Conservation (phyloP, 2,113 vertebrate genomes). For the Paratilapia polleni region DNA sequence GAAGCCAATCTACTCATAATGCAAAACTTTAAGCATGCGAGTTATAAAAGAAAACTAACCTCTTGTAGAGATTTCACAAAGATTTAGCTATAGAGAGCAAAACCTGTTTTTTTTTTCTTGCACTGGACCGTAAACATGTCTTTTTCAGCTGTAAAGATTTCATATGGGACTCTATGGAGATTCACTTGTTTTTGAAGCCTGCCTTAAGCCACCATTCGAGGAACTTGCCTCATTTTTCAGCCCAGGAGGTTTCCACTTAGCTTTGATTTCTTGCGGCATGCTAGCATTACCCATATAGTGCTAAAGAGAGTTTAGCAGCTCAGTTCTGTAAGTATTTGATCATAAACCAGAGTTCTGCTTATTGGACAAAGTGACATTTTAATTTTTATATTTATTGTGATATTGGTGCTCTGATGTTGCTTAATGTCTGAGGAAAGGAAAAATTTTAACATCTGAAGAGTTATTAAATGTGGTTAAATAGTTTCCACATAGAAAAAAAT, state of each 20-base stretch:
- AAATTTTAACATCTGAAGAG: constrained; percentile 22
- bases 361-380: not conserved
- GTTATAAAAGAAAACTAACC: not conserved
- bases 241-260: not conserved
- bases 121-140: too few species aligned
- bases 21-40: not conserved
- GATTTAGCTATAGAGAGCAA: not conserved
- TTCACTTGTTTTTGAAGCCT: not conserved
- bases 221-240: not conserved
- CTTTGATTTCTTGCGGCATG: not conserved
- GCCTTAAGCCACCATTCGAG: not conserved
- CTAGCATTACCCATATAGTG: not conserved
- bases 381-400: not conserved
- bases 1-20: not conserved
- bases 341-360: not conserved
- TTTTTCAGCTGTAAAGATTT: too few species aligned
- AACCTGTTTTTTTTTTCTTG: too few species aligned
- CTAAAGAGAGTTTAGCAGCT: not conserved
- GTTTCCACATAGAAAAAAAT: constrained; percentile 20
- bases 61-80: not conserved
- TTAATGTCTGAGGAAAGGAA: constrained; percentile 8
- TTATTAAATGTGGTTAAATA: constrained; percentile 24
- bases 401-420: constrained; percentile 11
- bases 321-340: not conserved
- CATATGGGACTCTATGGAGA: not conserved